Conservation (phyloP, 1,140 invertebrate species). For the Maniola jurtina region DNA sequence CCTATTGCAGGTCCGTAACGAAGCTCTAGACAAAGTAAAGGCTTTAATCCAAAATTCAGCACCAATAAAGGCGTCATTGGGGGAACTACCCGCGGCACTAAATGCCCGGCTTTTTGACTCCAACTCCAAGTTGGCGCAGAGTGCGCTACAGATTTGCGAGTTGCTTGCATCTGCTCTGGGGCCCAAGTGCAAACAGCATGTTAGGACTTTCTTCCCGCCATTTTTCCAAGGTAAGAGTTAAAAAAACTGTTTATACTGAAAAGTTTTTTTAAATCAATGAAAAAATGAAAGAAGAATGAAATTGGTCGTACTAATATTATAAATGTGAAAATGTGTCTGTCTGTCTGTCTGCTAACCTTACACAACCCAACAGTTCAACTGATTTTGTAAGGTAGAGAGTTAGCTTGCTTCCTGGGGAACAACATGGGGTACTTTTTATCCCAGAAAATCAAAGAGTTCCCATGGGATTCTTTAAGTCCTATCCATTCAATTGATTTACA, state of each 20-base stretch:
- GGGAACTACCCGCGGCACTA: conserved; percentile 89
- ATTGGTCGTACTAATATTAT: too few species aligned
- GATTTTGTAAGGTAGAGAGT: too few species aligned
- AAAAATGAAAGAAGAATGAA: too few species aligned
- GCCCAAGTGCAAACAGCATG: conserved; percentile 87
- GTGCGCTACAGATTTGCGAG: conserved; percentile 89
- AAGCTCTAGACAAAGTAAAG: conserved; percentile 89
- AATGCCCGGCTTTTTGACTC: conserved; percentile 89
- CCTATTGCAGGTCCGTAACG: conserved; percentile 84
- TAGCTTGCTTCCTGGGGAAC: too few species aligned
- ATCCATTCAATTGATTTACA: too few species aligned
- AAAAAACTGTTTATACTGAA: not conserved
- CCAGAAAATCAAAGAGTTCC: too few species aligned
- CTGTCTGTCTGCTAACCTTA: too few species aligned
- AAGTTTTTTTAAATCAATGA: too few species aligned
- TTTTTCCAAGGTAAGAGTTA: conserved; percentile 85
- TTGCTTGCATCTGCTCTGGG: conserved; percentile 90
- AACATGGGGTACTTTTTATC: too few species aligned
- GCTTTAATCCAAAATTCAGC: conserved; percentile 87
- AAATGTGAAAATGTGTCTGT: too few species aligned
- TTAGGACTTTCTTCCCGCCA: conserved; percentile 89
- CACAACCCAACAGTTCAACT: too few species aligned
- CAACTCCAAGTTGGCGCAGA: conserved; percentile 94
- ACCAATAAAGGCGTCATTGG: conserved; percentile 89
- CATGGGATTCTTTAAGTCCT: too few species aligned